Percentiles rank a stretch among this genome's conserved stretches.
Evolutionary conservation across 2,888 invertebrate genomes (phyloP).

Genomic region (Hirudinaria manillensis): DNA sequence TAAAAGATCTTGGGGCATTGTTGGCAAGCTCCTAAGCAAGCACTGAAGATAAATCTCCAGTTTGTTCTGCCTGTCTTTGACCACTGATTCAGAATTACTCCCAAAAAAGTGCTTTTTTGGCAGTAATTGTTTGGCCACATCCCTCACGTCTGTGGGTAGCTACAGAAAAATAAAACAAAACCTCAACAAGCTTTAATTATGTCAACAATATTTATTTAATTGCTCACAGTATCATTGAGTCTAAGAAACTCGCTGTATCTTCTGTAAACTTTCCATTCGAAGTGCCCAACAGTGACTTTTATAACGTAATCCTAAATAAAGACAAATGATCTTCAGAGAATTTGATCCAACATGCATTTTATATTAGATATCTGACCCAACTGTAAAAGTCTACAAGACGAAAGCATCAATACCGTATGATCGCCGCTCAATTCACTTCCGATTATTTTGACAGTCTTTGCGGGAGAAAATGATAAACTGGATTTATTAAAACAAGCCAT

Average conservation of each 20-base stretch:
- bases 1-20: neutral
- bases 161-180: slow-evolving; percentile 37
- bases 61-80: slow-evolving; percentile 65
- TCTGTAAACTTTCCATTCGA: slow-evolving; percentile 72
- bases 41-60: neutral
- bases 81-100: slow-evolving; percentile 78
- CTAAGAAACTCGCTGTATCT: slow-evolving; percentile 85
- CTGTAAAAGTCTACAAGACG: too few species aligned
- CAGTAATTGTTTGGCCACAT: slow-evolving; percentile 70
- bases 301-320: slow-evolving; percentile 52
- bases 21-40: neutral
- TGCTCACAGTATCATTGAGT: slow-evolving; percentile 64
- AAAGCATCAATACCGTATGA: slow-evolving; percentile 23
- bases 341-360: too few species aligned
- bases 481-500: slow-evolving; percentile 24
- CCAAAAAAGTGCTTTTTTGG: slow-evolving; percentile 89
- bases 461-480: slow-evolving; percentile 11
- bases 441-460: slow-evolving; percentile 24
- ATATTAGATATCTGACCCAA: too few species aligned
- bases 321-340: too few species aligned
- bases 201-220: neutral
- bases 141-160: slow-evolving; percentile 72
- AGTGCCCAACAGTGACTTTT: slow-evolving; percentile 51
- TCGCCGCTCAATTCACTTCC: slow-evolving; percentile 24
- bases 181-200: neutral